Percentiles rank a stretch among this genome's conserved stretches.
phyloP scores from a whole-genome alignment of 1,140 invertebrate species.

The Babylonia areolata region DNA sequence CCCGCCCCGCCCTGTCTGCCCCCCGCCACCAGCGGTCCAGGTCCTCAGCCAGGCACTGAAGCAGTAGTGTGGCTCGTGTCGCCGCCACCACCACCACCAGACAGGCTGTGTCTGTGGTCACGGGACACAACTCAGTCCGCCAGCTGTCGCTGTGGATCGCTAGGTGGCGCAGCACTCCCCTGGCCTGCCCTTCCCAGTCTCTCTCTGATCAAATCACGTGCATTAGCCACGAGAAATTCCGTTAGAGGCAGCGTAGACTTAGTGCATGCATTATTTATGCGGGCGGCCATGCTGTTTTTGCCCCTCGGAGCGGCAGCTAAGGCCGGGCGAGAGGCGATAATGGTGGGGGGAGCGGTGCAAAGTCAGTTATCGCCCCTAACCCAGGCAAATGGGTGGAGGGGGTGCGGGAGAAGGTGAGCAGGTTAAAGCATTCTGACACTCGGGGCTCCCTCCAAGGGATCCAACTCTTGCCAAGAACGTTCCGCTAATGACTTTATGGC shows the following conservation, averaged over 20 bases:
- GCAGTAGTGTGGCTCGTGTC: too few relatives aligned
- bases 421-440: slow-evolving; percentile 42
- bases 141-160: neutral
- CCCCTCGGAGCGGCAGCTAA: slow-evolving; percentile 39
- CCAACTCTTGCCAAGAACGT: slow-evolving; percentile 28
- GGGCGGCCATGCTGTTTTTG: slow-evolving; percentile 38
- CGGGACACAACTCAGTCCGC: neutral
- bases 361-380: slow-evolving; percentile 40
- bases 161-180: slow-evolving; percentile 19
- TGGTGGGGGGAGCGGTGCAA: slow-evolving; percentile 33
- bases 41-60: too few relatives aligned
- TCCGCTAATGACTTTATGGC: slow-evolving; percentile 46
- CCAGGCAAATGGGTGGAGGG: slow-evolving; percentile 31
- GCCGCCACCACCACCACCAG: too few relatives aligned
- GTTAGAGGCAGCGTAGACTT: slow-evolving; percentile 40
- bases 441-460: slow-evolving; percentile 23
- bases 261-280: slow-evolving; percentile 42
- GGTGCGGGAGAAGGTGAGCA: neutral
- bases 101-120: too few relatives aligned
- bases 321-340: slow-evolving; percentile 33
- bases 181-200: slow-evolving; percentile 10
- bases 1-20: too few relatives aligned
- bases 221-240: slow-evolving; percentile 41
- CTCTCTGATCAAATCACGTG: slow-evolving; percentile 42
- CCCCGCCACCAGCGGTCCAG: too few relatives aligned